Base-by-base conservation (phyloP, 2,888 invertebrate species). In the Diplolepis rosae region DNA sequence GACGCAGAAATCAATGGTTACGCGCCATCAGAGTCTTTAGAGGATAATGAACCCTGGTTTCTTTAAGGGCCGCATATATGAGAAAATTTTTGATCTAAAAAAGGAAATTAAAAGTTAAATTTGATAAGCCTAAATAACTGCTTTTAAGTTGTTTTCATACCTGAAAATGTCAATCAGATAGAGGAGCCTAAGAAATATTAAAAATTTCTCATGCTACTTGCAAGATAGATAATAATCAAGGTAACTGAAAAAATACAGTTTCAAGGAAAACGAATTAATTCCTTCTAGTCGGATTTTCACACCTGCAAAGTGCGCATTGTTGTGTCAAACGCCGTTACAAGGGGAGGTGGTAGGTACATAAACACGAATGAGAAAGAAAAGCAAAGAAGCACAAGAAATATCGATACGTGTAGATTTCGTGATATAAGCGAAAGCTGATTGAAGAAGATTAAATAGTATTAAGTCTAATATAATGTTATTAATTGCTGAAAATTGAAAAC, bases 1-100 rank as follows among this genome's bases (percentile, higher is more conserved):
- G 84, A 86, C 82, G 84, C 80, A 77, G 76, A 81, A 80, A 84
- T 84, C 79, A 81, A 84, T 84, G 82, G 85, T 84, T 81, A 84
- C 85, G 80, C 82, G 75, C 83, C 82, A 86, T 86, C 81, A 83
- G 79, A 83, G 82, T 79, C 80, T 73, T 74, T 52, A 7, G 68
- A 69, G 74, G 68, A 77, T 80, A 82, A 82, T 76, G 79, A 77
- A 79, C 75, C 74, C 75, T 79, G 66, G 76, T 32, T 22, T 35
- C 7, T 13, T 61, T 7, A 39, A 61, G 61, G 61, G 61, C 24
- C 39, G 39, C 39, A 27, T 1, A 24, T 45, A 22, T n/a, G n/a
- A 42, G 42, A 42, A 18, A 18, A 6, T 3, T 15, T 61, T 13
- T 6, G 3, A 22, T 39, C 5, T 22, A 0, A 35, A 35, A 32